Base-by-base conservation (phyloP, 2,113 vertebrate genomes). In the Columbina picui region DNA sequence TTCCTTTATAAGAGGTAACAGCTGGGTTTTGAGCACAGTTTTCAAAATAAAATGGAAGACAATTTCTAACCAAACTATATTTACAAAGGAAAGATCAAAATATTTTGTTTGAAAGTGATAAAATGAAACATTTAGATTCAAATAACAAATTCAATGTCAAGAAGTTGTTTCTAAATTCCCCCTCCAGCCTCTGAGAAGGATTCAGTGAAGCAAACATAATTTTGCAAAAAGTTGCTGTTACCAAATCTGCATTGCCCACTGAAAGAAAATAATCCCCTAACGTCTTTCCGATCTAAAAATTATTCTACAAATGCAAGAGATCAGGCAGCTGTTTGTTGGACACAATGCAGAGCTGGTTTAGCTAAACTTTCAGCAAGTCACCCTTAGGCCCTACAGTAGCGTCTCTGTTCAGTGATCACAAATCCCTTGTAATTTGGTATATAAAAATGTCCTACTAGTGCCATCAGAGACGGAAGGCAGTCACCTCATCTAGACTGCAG, bases 261-360 rank as follows among this genome's bases (percentile, higher is more conserved):
- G 68, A 73, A 96, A 92, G 29, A 87, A 89, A 84, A 84, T 47
- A 95, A 70, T 94, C 86, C 86, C 38, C 27, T 78, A 90, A 83
- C 71, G 71, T 77, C 41, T 88, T 84, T 69, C 71, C 74, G 69
- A 84, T 92, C 83, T 93, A 86, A 84, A 92, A 89, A 74, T 68
- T 9, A 78, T 96, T 73, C 59, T 50, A 69, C 57, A 52, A 93
- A 90, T 82, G 63, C 57, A 84, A 82, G 45, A 87, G 67, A 87
- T 73, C n/a, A 80, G 64, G 82, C 82, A 93, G 63, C 34, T 91
- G 55, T 65, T 94, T 90, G 84, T 77, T 93, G 77, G 81, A 93
- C 75, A 83, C 32, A 65, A 45, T 22, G 63, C 53, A 79, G 61
- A 50, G 16, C 34, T 52, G 7, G 18, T 90, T 63, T 50, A 80